A percentile compares a stretch with the other conserved stretches of the same genome.
These are phyloP conservation scores for Panulirus ornatus DNA, from an alignment of 1,140 invertebrate species.

Conservation along the genomic window DNA sequence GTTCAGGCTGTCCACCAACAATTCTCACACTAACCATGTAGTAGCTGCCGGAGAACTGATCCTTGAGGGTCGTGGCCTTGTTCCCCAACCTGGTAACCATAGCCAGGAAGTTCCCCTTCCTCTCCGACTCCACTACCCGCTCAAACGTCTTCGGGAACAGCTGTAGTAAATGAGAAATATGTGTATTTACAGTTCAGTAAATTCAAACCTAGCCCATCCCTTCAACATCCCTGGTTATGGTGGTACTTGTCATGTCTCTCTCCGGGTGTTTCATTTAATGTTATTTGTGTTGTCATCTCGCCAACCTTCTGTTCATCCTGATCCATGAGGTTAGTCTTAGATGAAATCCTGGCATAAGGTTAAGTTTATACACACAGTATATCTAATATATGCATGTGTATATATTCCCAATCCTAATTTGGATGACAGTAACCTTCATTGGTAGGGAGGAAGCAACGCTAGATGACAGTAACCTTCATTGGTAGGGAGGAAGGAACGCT, in stretches of 20 bases:
- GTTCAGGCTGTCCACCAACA: neutral
- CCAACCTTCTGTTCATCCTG: too few relatives aligned
- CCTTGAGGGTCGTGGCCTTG: neutral
- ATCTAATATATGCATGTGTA: too few relatives aligned
- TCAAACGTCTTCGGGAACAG: slow-evolving; percentile 46
- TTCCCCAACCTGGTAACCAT: neutral
- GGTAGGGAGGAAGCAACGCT: neutral
- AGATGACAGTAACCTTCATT: neutral
- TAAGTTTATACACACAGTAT: too few relatives aligned
- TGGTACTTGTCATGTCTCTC: neutral
- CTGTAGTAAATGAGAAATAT: neutral
- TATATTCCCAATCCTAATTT: too few relatives aligned
- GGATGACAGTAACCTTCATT: neutral
- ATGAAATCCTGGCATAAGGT: too few relatives aligned
- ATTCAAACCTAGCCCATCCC: neutral
- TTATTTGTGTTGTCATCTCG: too few relatives aligned
- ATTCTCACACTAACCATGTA: slow-evolving; percentile 20
- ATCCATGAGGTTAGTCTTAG: too few relatives aligned
- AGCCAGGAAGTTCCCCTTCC: slow-evolving; percentile 43
- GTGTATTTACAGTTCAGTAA: neutral
- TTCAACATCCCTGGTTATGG: neutral
- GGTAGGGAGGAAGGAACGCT: neutral
- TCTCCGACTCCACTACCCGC: neutral
- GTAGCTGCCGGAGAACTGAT: slow-evolving; percentile 51
- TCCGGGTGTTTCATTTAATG: neutral